phyloP scores from a whole-genome alignment of 2,888 invertebrate species.

The Dryadula phaetusa region DNA sequence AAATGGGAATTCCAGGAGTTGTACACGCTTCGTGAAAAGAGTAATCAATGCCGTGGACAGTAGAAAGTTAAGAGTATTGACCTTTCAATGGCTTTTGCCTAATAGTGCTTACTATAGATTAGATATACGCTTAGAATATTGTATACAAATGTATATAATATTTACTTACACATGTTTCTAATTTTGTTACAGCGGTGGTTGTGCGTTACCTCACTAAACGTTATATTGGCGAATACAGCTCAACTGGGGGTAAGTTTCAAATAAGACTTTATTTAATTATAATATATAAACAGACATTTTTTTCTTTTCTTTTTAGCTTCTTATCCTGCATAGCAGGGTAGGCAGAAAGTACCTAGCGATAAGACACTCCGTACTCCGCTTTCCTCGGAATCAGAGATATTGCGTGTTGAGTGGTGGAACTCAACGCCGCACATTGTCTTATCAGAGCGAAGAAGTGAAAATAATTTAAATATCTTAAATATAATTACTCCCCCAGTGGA shows the following conservation, averaged over 20 bases:
- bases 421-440: no score
- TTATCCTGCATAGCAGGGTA: no score
- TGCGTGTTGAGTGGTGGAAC: no score
- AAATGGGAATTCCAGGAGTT: conserved; percentile 72
- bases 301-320: no score
- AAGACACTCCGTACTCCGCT: no score
- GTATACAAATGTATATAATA: background rate
- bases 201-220: conserved; percentile 91
- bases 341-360: no score
- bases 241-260: conserved; percentile 88
- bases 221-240: conserved; percentile 92
- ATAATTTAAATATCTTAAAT: no score
- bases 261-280: conserved; percentile 22
- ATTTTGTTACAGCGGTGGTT: conserved; percentile 89
- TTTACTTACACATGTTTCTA: conserved; percentile 45
- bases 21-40: conserved; percentile 61
- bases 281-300: conserved; percentile 12
- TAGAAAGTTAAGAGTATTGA: conserved; percentile 77
- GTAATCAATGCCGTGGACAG: conserved; percentile 65
- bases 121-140: background rate
- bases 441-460: no score
- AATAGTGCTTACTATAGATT: conserved; percentile 41
- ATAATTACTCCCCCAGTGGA: no score
- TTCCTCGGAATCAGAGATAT: no score
- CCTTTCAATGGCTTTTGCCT: conserved; percentile 59